phyloP scores from a whole-genome alignment of 2,797 vertebrate genomes.

The Emydoidea blandingii region DNA sequence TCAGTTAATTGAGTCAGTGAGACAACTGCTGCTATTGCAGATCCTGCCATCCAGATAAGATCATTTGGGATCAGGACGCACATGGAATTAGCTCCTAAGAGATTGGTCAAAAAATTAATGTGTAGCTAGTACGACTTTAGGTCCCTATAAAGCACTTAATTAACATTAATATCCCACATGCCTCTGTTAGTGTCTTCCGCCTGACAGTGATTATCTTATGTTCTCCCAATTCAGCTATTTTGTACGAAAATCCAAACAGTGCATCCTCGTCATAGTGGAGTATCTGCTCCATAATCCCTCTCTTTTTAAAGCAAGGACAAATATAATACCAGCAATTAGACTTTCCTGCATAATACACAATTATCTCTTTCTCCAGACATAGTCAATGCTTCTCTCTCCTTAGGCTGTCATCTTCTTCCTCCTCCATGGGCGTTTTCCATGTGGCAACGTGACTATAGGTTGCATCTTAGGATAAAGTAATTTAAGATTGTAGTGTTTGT shows the following conservation, averaged over 20 bases:
- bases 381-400: not conserved
- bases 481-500: not conserved
- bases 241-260: not conserved
- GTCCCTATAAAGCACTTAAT: not conserved
- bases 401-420: not conserved
- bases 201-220: not conserved
- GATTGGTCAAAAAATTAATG: not conserved
- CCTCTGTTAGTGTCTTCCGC: not conserved
- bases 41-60: not conserved
- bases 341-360: not conserved
- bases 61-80: not conserved
- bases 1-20: not conserved
- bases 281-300: accelerated
- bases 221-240: not conserved
- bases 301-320: not conserved
- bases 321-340: not conserved
- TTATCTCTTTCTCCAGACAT: not conserved
- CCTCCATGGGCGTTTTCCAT: not conserved
- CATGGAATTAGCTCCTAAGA: not conserved
- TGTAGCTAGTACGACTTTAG: not conserved
- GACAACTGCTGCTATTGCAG: not conserved
- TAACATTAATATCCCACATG: not conserved
- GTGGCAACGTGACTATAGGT: accelerated
- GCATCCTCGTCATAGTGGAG: not conserved
- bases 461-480: not conserved